Evolutionary conservation across 1,140 invertebrate species (phyloP), one percentile per base, ranked within the genome.

Genomic region (Drosophila varians): DNA sequence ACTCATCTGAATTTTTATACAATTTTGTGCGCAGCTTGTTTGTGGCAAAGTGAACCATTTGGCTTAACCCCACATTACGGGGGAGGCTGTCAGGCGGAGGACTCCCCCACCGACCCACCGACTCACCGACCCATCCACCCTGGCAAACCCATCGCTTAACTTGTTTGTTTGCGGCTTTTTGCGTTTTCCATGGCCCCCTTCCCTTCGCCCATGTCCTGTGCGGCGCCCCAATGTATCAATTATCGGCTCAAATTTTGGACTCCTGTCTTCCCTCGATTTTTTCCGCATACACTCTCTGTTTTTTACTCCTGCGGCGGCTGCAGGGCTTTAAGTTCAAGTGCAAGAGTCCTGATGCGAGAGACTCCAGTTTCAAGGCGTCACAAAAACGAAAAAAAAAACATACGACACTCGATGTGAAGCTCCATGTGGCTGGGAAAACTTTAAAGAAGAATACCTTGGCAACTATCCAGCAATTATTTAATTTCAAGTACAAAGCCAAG

Each of bases 101-200:
- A n/a, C n/a, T n/a, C n/a, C n/a, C n/a, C 19, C 43, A 54, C 28
- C 25, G 16, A 18, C 7, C 11, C 31, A 4, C 19, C 5, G n/a
- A 21, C 1, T 6, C 6, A 6, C 26, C 11, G n/a, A 31, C 28
- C 28, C 28, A 31, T 11, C 9, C 9, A 11, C 28, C 26, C 7
- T 25, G 5, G 5, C 8, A 7, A 7, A 12, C 12, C 36, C 36
- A 38, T 26, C 57, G 58, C 58, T 86, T 57, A 75, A 74, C 66
- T 86, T 84, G 80, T 80, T 84, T 84, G 80, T 80, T 86, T 84
- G 80, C 72, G 80, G 80, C 74, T 86, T 73, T 78, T 73, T 68
- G 72, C 57, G 79, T 71, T 83, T 84, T 84, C 78, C 79, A 57
- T 52, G 64, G 6, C 38, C n/a, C n/a, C n/a, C n/a, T n/a, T n/a